Conservation (phyloP, 2,888 invertebrate genomes). For the Gryllus longicercus region DNA sequence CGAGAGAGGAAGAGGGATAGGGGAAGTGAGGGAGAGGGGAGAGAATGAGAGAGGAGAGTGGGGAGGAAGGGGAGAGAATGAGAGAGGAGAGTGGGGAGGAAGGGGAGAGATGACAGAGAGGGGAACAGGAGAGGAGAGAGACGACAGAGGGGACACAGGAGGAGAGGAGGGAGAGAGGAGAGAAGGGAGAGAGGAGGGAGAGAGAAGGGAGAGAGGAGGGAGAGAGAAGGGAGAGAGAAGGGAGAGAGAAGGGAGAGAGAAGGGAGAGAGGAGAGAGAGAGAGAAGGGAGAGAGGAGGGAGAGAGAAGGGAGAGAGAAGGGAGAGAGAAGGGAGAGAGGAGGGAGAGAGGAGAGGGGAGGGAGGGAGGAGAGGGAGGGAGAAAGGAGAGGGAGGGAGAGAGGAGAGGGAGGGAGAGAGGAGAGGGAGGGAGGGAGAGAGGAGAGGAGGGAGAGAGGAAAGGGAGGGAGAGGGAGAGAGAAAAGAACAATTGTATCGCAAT, state of each 20-base stretch:
- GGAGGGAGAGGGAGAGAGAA: background rate
- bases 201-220: background rate
- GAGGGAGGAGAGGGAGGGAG: background rate
- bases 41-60: too few species aligned
- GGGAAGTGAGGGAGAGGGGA: too few species aligned
- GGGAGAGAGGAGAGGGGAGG: background rate
- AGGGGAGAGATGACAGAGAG: too few species aligned
- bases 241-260: background rate
- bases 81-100: too few species aligned
- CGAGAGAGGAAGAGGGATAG: too few species aligned
- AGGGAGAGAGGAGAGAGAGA: background rate
- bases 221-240: background rate
- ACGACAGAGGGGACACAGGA: background rate
- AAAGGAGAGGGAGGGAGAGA: background rate
- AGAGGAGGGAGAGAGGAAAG: background rate
- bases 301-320: too few species aligned
- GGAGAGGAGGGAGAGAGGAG: background rate
- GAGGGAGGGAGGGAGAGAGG: background rate
- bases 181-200: background rate
- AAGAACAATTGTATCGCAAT: background rate
- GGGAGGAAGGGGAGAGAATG: too few species aligned
- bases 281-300: too few species aligned
- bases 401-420: background rate
- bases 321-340: background rate
- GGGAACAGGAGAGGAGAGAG: too few species aligned